A percentile compares a stretch with the other conserved stretches of the same genome.
phyloP scores from a whole-genome alignment of 2,113 vertebrate species.

The Anarrhichthys ocellatus region DNA sequence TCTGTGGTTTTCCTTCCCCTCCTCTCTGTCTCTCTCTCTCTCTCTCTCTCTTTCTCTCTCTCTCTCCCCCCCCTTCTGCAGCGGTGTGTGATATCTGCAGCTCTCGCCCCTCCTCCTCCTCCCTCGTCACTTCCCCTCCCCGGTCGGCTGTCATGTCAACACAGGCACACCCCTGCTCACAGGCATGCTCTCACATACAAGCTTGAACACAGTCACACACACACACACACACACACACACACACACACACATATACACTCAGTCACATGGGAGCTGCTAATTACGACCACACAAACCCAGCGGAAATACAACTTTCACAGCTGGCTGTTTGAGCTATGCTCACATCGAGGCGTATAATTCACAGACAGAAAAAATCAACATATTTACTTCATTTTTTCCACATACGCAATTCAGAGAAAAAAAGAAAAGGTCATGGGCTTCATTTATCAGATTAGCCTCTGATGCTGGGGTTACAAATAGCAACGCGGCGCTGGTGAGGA shows the following conservation, averaged over 20 bases:
- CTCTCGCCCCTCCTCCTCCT: conserved; percentile 61
- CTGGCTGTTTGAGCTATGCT: conserved; percentile 53
- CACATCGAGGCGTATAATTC: conserved; percentile 14
- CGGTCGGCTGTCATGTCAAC: conserved; percentile 77
- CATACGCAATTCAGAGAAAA: conserved; percentile 7
- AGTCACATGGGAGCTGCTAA: conserved; percentile 70
- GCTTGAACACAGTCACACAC: conserved; percentile 19
- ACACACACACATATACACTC: conserved; percentile 21
- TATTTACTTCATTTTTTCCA: conserved; percentile 52
- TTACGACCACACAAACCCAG: conserved; percentile 70
- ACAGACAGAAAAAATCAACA: neutral
- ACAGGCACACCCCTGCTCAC: conserved; percentile 66
- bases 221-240: conserved; percentile 49
- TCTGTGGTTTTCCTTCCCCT: conserved; percentile 47
- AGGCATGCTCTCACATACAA: conserved; percentile 52
- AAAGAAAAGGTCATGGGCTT: conserved; percentile 24
- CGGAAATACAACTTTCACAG: conserved; percentile 73
- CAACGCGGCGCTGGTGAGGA: neutral
- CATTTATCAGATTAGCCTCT: conserved; percentile 36
- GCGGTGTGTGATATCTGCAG: conserved; percentile 72
- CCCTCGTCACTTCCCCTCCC: conserved; percentile 80
- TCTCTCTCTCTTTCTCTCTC: conserved; percentile 36
- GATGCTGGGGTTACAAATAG: conserved; percentile 29
- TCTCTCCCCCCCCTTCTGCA: conserved; percentile 47
- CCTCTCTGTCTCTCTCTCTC: conserved; percentile 21